Percentiles rank a stretch among this genome's conserved stretches.
phyloP scores from a whole-genome alignment of 2,888 invertebrate genomes.

The Conops quadrifasciatus region DNA sequence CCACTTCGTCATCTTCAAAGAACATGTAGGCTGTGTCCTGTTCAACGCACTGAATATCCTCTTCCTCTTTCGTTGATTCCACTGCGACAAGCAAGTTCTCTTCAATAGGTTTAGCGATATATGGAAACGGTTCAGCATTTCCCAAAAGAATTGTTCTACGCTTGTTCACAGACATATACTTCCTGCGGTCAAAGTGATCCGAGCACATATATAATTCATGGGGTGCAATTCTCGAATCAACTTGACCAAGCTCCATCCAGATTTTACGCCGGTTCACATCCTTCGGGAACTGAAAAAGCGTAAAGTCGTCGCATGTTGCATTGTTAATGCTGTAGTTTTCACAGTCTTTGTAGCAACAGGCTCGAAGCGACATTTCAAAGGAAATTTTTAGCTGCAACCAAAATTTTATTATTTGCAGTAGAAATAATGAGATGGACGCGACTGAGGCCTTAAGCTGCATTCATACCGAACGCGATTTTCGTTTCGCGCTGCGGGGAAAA shows the following conservation, averaged over 20 bases:
- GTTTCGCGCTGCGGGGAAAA: too few species aligned
- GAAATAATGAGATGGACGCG: too few species aligned
- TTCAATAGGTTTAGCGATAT: constrained; percentile 30
- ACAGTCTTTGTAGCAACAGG: constrained; percentile 24
- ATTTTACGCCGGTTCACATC: constrained; percentile 48
- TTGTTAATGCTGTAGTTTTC: constrained; percentile 39
- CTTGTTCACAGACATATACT: constrained; percentile 49
- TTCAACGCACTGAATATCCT: constrained; percentile 1
- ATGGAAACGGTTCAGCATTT: constrained; percentile 53
- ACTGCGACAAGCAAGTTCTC: not conserved
- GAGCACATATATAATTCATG: constrained; percentile 53
- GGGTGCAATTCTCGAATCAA: constrained; percentile 43
- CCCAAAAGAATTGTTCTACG: constrained; percentile 54
- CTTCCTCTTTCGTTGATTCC: constrained; percentile 19
- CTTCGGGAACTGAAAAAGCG: constrained; percentile 57
- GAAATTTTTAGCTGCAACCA: too few species aligned
- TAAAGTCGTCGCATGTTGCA: constrained; percentile 39
- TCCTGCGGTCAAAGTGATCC: constrained; percentile 55
- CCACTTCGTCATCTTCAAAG: constrained; percentile 22
- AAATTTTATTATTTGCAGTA: too few species aligned
- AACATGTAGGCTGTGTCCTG: constrained; percentile 15
- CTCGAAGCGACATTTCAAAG: constrained; percentile 17
- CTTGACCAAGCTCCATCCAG: constrained; percentile 54
- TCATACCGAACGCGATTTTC: too few species aligned
- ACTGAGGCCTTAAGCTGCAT: too few species aligned